A percentile compares a stretch with the other conserved stretches of the same genome.
Evolutionary conservation across 2,797 vertebrate genomes (phyloP).

Genomic region (Echeneis naucrates): DNA sequence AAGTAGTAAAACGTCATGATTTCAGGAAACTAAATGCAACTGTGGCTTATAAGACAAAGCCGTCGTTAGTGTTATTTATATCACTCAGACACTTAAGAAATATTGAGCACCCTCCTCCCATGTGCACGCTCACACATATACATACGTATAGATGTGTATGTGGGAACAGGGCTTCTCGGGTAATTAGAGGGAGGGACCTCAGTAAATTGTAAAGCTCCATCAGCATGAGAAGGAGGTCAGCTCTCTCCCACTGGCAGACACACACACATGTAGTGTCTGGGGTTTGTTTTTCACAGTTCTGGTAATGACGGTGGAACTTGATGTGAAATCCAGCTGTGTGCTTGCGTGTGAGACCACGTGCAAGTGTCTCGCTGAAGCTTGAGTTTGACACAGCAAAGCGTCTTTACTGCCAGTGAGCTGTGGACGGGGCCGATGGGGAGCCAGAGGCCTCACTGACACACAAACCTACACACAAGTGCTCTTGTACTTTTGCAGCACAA

Average conservation of each 20-base stretch:
- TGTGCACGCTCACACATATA: constrained; percentile 14
- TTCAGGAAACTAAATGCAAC: constrained; percentile 15
- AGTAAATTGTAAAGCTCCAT: constrained; percentile 48
- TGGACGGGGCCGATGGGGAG: constrained; percentile 15
- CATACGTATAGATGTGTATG: constrained; percentile 11
- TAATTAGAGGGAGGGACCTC: constrained; percentile 61
- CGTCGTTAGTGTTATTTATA: constrained; percentile 32
- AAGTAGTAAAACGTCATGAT: constrained; percentile 23
- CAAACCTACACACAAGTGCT: not conserved
- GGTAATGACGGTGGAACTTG: constrained; percentile 75
- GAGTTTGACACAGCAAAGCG: constrained; percentile 58
- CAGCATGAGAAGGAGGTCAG: constrained; percentile 59
- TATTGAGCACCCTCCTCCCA: constrained; percentile 19
- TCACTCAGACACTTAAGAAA: constrained; percentile 20
- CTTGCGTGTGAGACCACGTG: constrained; percentile 65
- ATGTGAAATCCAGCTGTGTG: constrained; percentile 82
- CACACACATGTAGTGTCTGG: constrained; percentile 65
- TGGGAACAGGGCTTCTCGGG: constrained; percentile 21
- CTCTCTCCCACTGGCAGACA: constrained; percentile 48
- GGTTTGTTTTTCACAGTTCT: constrained; percentile 84
- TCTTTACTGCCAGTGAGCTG: constrained; percentile 45
- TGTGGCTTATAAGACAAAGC: constrained; percentile 5
- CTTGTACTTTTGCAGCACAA: too few relatives aligned
- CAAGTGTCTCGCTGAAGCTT: constrained; percentile 41
- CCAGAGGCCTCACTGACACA: constrained; percentile 9